These are phyloP conservation scores for Heliopora coerulea DNA, from an alignment of 92 coral and sea anemone species.

Conservation along the genomic window DNA sequence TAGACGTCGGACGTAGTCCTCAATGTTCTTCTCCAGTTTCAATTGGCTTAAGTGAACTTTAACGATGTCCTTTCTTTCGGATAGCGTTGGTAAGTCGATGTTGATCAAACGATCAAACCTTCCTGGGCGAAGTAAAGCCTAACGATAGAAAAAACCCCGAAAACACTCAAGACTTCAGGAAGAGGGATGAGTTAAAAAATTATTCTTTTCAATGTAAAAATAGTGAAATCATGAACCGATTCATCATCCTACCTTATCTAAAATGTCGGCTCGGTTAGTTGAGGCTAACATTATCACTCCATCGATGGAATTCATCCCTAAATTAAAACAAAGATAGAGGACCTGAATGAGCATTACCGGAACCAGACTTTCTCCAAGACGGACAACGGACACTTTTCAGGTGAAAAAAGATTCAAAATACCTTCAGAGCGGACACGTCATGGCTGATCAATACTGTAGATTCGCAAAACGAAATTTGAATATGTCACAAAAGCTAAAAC, in stretches of 20 bases:
- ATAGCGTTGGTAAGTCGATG: constrained; percentile 85
- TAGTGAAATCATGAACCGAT: not conserved
- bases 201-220: too few species aligned
- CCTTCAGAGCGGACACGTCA: too few species aligned
- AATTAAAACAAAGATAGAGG: too few species aligned
- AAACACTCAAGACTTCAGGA: too few species aligned
- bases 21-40: constrained; percentile 64
- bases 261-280: constrained; percentile 87
- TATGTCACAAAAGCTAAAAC: too few species aligned
- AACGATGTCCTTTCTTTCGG: constrained; percentile 79
- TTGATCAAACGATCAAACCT: constrained; percentile 94
- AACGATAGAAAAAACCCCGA: not conserved
- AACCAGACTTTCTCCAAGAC: too few species aligned
- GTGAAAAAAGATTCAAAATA: too few species aligned
- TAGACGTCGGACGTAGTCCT: constrained; percentile 68
- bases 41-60: constrained; percentile 89
- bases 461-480: too few species aligned
- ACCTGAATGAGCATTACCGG: too few species aligned
- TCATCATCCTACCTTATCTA: constrained; percentile 65
- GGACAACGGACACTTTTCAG: too few species aligned
- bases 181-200: too few species aligned
- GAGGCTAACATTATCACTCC: constrained; percentile 98
- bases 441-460: too few species aligned
- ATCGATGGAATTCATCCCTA: constrained; percentile 90
- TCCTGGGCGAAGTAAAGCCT: constrained; percentile 94